Evolutionary conservation across 2,113 vertebrate genomes (phyloP), one percentile per base, ranked within the genome.

Genomic region (Tricholaema leucomelas): DNA sequence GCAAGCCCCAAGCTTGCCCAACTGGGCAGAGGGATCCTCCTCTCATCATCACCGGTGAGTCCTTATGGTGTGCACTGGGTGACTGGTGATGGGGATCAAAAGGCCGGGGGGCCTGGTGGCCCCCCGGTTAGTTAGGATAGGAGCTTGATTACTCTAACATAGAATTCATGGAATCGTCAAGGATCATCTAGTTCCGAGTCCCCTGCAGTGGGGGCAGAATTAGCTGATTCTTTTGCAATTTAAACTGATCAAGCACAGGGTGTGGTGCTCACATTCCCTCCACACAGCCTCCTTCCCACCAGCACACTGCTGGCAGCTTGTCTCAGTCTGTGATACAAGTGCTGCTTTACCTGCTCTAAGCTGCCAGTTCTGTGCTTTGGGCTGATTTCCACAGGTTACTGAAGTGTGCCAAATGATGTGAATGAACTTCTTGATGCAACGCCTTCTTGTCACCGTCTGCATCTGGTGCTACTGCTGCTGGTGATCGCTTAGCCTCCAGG

Each of bases 201-300:
- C 42, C 42, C 42, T 44, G 42, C 42, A 15, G 16, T 18, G 42
- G 42, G 17, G 42, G 42, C 17, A 44, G 42, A 44, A 44, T 44
- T 15, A 85, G 28, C 58, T 33, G 55, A 90, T 90, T 91, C 64
- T 58, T 78, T 82, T 60, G 74, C 80, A 90, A 91, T 88, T 93
- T 88, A 81, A 94, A 88, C 94, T 77, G 81, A 94, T 84, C 66
- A 86, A 83, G 83, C 58, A 38, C 28, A 65, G 30, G 10, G 6
- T 5, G 30, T 33, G 65, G 48, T 65, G 38, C 60, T 59, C 27
- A 6, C 7, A 50, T 35, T 58, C 64, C 38, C 50, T 81, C 73
- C 84, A 92, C 74, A 90, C 2, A 78, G 16, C 60, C 88, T 72
- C 24, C 33, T 82, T 74, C 73, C 84, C 20, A 2, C 38, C 64